These are phyloP conservation scores for Coilia nasus DNA, from an alignment of 2,797 vertebrate species.

Conservation along the genomic window DNA sequence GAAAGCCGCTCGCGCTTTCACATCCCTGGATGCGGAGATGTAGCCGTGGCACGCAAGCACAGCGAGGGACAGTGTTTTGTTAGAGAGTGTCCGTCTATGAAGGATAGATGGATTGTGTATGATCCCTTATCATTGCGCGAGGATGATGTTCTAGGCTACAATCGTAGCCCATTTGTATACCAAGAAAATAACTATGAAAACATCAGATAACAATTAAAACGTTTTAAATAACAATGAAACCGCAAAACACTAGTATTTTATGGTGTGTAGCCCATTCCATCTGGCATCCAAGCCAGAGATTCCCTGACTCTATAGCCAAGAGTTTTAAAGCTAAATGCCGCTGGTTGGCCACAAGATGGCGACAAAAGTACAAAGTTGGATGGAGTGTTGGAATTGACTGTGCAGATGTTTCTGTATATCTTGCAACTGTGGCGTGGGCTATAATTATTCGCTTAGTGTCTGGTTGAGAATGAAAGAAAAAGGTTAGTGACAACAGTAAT, in stretches of 20 bases:
- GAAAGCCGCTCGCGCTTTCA: background rate
- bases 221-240: too few species aligned
- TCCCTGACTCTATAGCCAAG: background rate
- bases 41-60: background rate
- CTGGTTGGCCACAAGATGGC: background rate
- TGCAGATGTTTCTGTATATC: too few species aligned
- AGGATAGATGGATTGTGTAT: background rate
- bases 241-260: too few species aligned
- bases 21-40: constrained; percentile 7
- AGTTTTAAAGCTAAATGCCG: background rate
- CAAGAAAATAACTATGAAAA: background rate
- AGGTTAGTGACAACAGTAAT: too few species aligned
- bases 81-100: background rate
- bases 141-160: background rate
- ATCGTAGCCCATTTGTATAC: background rate
- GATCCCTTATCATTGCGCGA: background rate
- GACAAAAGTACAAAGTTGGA: background rate
- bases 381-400: background rate
- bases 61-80: background rate
- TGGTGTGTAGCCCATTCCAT: background rate
- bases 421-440: too few species aligned
- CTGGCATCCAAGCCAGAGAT: background rate
- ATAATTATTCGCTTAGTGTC: too few species aligned
- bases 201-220: too few species aligned
- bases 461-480: too few species aligned